phyloP scores from a whole-genome alignment of 1,140 invertebrate species.

The Laupala kohalensis region DNA sequence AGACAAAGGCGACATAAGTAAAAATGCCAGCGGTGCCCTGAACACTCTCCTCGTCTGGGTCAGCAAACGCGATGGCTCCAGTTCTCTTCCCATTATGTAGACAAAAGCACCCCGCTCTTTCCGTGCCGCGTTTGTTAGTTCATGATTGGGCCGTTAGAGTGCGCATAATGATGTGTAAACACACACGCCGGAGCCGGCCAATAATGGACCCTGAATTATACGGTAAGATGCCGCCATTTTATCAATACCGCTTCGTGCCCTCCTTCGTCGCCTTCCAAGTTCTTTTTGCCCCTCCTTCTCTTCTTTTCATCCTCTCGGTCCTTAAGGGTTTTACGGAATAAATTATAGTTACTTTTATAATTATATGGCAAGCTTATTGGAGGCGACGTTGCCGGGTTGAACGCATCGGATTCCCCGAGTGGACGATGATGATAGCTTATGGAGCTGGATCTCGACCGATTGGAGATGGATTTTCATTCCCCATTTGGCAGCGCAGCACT shows the following conservation, averaged over 20 bases:
- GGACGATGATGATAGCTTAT: neutral
- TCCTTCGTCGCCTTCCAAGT: neutral
- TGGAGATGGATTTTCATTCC: neutral
- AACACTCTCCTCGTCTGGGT: no score
- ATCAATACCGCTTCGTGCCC: neutral
- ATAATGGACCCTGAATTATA: neutral
- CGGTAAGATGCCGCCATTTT: slow-evolving; percentile 3
- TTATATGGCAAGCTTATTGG: neutral
- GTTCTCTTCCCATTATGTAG: neutral
- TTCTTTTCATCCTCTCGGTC: neutral
- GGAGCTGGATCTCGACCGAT: no score
- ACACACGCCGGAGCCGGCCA: slow-evolving; percentile 2
- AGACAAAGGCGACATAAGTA: no score
- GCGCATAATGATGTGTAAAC: slow-evolving; percentile 9
- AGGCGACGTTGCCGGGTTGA: neutral
- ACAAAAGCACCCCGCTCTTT: neutral
- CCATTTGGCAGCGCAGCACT: neutral
- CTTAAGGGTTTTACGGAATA: neutral
- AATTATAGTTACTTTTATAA: neutral
- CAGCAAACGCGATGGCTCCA: neutral
- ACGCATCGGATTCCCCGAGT: neutral
- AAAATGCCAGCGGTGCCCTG: no score
- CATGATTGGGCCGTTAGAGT: slow-evolving; percentile 3
- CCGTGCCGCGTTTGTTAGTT: neutral
- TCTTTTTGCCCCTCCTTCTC: neutral